Evolutionary conservation across 1,140 invertebrate species (phyloP).

Genomic region (Vollenhovia emeryi): DNA sequence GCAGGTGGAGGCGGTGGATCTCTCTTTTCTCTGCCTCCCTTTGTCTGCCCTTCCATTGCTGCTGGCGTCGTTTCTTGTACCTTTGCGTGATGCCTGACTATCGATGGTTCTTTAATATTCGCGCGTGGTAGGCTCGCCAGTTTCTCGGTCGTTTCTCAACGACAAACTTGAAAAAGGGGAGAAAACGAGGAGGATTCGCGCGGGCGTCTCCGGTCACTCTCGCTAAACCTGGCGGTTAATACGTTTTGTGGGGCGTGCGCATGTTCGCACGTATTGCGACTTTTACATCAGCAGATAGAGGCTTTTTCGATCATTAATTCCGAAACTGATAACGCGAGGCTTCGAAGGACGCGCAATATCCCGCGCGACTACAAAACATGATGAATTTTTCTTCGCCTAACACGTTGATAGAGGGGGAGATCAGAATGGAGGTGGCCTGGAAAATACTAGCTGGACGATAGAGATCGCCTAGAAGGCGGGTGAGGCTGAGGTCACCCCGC

Average conservation of each 20-base stretch:
- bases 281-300: not conserved
- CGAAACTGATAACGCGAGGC: not conserved
- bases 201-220: constrained; percentile 14
- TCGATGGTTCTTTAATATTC: constrained; percentile 70
- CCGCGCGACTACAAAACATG: constrained; percentile 34
- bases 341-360: not conserved
- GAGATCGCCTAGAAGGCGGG: constrained; percentile 69
- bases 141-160: constrained; percentile 16
- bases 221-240: constrained; percentile 6
- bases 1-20: constrained; percentile 68
- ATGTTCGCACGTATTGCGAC: constrained; percentile 1
- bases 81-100: constrained; percentile 62
- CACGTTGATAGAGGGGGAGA: constrained; percentile 49
- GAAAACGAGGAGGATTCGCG: not conserved
- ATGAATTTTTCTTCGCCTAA: constrained; percentile 40
- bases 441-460: constrained; percentile 75
- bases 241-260: not conserved
- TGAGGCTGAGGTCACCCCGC: constrained; percentile 66
- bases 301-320: not conserved
- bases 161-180: not conserved
- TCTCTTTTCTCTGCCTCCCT: constrained; percentile 63
- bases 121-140: constrained; percentile 14
- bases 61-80: constrained; percentile 59
- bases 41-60: constrained; percentile 61
- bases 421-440: constrained; percentile 59